These are phyloP conservation scores for Oceanodroma tethys DNA, from an alignment of 2,113 vertebrate species.

Conservation along the genomic window DNA sequence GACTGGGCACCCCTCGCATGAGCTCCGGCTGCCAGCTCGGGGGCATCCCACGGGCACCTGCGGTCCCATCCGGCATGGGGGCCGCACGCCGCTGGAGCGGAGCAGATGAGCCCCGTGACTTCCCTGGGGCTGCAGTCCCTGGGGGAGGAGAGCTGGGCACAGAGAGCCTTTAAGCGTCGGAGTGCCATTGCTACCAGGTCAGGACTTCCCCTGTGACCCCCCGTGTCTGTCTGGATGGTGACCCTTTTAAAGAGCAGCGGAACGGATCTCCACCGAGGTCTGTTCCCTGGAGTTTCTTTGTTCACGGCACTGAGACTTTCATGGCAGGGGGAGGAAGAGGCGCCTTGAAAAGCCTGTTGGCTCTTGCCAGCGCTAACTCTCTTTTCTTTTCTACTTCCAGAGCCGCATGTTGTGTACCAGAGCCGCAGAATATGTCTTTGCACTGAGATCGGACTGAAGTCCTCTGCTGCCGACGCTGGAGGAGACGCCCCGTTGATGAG, in stretches of 20 bases:
- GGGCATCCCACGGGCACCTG: neutral
- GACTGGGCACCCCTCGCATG: fast-evolving
- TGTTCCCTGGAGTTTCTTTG: slow-evolving; percentile 52
- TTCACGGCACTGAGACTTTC: neutral
- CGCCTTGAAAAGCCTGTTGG: neutral
- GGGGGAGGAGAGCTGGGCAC: neutral
- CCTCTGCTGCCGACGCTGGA: neutral
- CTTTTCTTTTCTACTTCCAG: slow-evolving; percentile 59
- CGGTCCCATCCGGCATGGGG: fast-evolving
- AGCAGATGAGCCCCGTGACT: neutral
- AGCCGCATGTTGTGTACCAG: slow-evolving; percentile 33
- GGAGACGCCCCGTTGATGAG: neutral
- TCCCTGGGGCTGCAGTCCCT: neutral
- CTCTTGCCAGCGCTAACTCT: slow-evolving; percentile 36
- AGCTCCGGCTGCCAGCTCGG: fast-evolving
- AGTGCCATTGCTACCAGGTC: neutral
- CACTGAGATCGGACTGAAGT: slow-evolving; percentile 45
- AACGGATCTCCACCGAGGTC: slow-evolving; percentile 47
- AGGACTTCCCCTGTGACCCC: slow-evolving; percentile 19
- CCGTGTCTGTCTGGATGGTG: neutral
- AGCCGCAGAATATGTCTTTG: slow-evolving; percentile 42
- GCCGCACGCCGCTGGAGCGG: fast-evolving
- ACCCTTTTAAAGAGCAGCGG: slow-evolving; percentile 41
- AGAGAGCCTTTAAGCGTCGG: neutral
- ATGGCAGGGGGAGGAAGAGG: slow-evolving; percentile 57